These are phyloP conservation scores for Dicaeum eximium DNA, from an alignment of 2,113 vertebrate genomes.

Conservation along the genomic window DNA sequence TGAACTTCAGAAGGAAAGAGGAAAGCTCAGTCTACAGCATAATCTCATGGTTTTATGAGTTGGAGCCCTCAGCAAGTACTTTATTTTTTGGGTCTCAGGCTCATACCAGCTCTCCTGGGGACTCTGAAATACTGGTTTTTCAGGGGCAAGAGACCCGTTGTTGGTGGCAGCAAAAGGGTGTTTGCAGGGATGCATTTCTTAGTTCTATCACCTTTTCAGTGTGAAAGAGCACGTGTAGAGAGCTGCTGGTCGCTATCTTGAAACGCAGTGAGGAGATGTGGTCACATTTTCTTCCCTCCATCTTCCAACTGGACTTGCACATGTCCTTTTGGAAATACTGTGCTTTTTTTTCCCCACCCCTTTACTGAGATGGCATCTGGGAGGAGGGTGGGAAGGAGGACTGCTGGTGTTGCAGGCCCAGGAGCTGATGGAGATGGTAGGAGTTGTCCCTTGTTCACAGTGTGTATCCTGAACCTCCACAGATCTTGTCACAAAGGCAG, in stretches of 20 bases:
- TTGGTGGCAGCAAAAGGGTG: not conserved
- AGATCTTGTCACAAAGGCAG: not conserved
- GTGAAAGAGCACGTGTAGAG: not conserved
- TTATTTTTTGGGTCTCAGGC: not conserved
- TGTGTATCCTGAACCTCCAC: not conserved
- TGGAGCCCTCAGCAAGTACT: not conserved
- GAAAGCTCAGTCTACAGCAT: not conserved
- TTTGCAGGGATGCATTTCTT: not conserved
- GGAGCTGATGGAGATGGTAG: not conserved
- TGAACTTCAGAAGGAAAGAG: not conserved
- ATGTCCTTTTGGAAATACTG: not conserved
- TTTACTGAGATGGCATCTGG: not conserved
- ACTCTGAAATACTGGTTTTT: not conserved
- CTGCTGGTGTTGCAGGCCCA: not conserved
- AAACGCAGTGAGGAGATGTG: not conserved
- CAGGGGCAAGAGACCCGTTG: not conserved
- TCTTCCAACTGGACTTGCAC: not conserved
- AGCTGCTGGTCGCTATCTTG: not conserved
- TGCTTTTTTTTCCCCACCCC: too few relatives aligned
- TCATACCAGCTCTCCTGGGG: not conserved
- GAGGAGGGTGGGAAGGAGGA: not conserved
- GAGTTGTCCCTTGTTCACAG: not conserved
- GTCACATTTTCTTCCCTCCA: not conserved
- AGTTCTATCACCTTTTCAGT: not conserved
- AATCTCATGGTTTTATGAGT: not conserved